Base-by-base conservation (phyloP, 2,797 vertebrate genomes). In the Crenuchus spilurus region DNA sequence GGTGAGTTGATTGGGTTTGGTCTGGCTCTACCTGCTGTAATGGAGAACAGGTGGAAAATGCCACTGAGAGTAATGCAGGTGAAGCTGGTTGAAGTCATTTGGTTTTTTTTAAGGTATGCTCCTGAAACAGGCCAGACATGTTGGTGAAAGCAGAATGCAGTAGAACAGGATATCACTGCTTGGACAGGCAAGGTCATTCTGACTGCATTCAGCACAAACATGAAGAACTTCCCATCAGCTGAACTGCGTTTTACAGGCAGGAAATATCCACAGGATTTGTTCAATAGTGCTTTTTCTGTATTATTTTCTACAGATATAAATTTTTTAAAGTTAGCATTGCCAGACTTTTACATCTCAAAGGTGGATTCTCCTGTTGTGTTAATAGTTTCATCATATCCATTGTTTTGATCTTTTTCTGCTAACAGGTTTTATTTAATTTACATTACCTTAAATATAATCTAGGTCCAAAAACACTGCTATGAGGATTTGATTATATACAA, bases 111-210 rank as follows among this genome's bases (percentile, higher is more conserved):
- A 8, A 3, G 14, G 8, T 52, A 9, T 28, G 10, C 3, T 35
- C 10, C 13, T 33, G 6, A 57, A 57, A 57, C 20, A 60, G 16
- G 13, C 4, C 3, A 30, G 42, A 4, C 11, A 41, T 1, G 66
- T 26, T 13, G 52, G 39, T 75, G n/a, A 20, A 55, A 24, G 18
- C 30, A 46, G 57, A 75, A 75, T 75, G 73, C 65, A 62, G 57
- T 4, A 10, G 55, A 62, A 54, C 73, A 8, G 22, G 60, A 3
- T 30, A 1, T 3, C 24, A 5, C 22, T 26, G 60, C 16, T 68
- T 46, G 31, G 65, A 62, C 65, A 42, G 18, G 46, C 62, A 33
- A 1, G 5, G 51, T 41, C 11, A 42, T 18, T 24, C 11, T 44
- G 18, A 41, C 14, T 35, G 1, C 16, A 18, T 31, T 16, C 13